Evolutionary conservation across 2,888 invertebrate species (phyloP).

Genomic region (Drosophila gaucha): DNA sequence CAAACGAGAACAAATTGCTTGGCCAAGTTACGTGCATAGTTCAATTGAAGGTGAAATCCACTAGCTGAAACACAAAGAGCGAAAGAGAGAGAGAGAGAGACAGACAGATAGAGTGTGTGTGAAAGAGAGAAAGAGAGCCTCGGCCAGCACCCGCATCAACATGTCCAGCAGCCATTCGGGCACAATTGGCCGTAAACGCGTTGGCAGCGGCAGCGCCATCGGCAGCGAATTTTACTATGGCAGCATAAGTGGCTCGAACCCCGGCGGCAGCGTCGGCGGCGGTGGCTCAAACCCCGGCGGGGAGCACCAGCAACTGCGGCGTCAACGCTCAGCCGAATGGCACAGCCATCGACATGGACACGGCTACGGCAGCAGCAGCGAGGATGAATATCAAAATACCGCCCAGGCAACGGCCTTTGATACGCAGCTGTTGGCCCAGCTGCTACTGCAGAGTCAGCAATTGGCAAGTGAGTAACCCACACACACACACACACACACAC

Average conservation of each 20-base stretch:
- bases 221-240: slow-evolving; percentile 83
- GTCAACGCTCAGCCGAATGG: slow-evolving; percentile 87
- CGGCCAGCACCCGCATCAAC: slow-evolving; percentile 31
- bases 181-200: slow-evolving; percentile 84
- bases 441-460: slow-evolving; percentile 87
- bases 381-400: slow-evolving; percentile 86
- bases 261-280: not conserved
- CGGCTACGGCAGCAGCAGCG: slow-evolving; percentile 85
- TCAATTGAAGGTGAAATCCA: slow-evolving; percentile 66
- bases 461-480: slow-evolving; percentile 86
- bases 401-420: slow-evolving; percentile 85
- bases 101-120: not conserved
- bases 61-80: slow-evolving; percentile 2
- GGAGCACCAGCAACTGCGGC: slow-evolving; percentile 82
- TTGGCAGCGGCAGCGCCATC: slow-evolving; percentile 81
- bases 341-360: slow-evolving; percentile 85
- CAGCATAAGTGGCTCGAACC: slow-evolving; percentile 37
- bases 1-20: slow-evolving; percentile 49
- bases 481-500: slow-evolving; percentile 6
- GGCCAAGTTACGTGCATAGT: slow-evolving; percentile 64
- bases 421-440: slow-evolving; percentile 86
- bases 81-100: not conserved
- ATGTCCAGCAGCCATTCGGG: slow-evolving; percentile 85
- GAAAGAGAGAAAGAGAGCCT: not conserved
- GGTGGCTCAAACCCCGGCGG: slow-evolving; percentile 57